phyloP scores from a whole-genome alignment of 1,140 invertebrate genomes.

The Neodiprion virginianus region DNA sequence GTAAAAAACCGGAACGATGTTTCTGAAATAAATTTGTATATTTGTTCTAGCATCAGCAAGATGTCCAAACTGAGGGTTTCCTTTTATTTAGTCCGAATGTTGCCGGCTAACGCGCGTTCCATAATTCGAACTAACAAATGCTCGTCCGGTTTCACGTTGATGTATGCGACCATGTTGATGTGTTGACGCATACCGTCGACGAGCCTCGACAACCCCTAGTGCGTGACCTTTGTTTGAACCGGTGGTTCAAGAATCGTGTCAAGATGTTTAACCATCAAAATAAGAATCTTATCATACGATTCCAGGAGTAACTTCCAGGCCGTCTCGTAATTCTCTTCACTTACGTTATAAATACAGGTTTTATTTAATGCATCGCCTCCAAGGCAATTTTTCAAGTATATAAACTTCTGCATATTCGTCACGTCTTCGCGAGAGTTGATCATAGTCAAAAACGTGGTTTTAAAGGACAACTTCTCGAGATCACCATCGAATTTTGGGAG shows the following conservation, averaged over 20 bases:
- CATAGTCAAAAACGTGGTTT: slow-evolving; percentile 25
- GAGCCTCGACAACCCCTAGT: slow-evolving; percentile 21
- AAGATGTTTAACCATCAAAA: slow-evolving; percentile 21
- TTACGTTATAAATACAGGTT: slow-evolving; percentile 17
- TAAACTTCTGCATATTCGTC: slow-evolving; percentile 23
- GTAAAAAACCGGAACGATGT: slow-evolving; percentile 9
- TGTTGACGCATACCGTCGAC: slow-evolving; percentile 28
- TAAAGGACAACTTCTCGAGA: slow-evolving; percentile 24
- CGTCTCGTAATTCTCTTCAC: slow-evolving; percentile 23
- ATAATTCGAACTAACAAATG: slow-evolving; percentile 26
- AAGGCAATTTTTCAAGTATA: slow-evolving; percentile 17
- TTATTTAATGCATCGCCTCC: slow-evolving; percentile 22
- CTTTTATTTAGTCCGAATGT: slow-evolving; percentile 25
- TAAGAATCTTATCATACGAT: slow-evolving; percentile 21
- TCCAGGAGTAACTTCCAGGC: slow-evolving; percentile 22
- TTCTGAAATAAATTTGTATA: slow-evolving; percentile 25
- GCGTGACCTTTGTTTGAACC: slow-evolving; percentile 19
- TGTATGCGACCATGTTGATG: slow-evolving; percentile 25
- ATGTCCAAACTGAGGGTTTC: slow-evolving; percentile 23
- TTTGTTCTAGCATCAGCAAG: slow-evolving; percentile 1
- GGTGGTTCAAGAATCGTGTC: slow-evolving; percentile 26
- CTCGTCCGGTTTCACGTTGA: slow-evolving; percentile 22
- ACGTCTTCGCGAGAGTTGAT: slow-evolving; percentile 22
- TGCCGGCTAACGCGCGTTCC: slow-evolving; percentile 23
- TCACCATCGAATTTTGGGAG: slow-evolving; percentile 26